These are phyloP conservation scores for Papilio machaon DNA, from an alignment of 1,140 invertebrate genomes.

Conservation along the genomic window DNA sequence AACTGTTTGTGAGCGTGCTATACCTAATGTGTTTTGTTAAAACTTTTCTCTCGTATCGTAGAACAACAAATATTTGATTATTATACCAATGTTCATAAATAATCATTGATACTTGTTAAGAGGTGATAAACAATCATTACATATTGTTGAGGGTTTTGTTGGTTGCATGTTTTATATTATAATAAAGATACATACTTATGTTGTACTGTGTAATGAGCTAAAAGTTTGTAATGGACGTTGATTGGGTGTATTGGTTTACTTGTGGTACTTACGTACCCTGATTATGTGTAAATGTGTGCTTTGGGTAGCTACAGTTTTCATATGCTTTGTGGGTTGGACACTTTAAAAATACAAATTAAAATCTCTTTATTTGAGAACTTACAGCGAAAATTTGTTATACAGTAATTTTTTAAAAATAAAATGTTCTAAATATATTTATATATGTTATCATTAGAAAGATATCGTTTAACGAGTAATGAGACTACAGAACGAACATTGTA, in stretches of 20 bases:
- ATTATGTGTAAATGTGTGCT: not conserved
- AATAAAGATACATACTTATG: not conserved
- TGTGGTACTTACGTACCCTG: not conserved
- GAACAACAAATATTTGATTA: not conserved
- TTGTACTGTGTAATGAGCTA: not conserved
- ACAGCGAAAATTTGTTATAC: not conserved
- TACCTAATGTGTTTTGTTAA: constrained; percentile 54
- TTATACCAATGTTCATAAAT: constrained; percentile 2
- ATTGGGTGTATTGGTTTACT: not conserved
- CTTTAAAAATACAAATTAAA: not conserved
- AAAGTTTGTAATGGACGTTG: not conserved
- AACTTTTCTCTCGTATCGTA: constrained; percentile 7
- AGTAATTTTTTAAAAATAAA: no score
- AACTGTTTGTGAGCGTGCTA: constrained; percentile 73
- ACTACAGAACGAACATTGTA: not conserved
- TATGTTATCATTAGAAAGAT: not conserved
- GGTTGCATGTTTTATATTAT: not conserved
- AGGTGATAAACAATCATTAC: constrained; percentile 4
- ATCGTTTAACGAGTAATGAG: not conserved
- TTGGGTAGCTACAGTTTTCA: not conserved
- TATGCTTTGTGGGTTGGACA: not conserved
- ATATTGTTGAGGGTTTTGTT: not conserved
- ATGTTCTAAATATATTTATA: no score
- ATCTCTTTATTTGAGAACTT: no score
- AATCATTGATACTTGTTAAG: not conserved